Conservation (phyloP, 2,113 vertebrate species). For the Triplophysa tibetana region DNA sequence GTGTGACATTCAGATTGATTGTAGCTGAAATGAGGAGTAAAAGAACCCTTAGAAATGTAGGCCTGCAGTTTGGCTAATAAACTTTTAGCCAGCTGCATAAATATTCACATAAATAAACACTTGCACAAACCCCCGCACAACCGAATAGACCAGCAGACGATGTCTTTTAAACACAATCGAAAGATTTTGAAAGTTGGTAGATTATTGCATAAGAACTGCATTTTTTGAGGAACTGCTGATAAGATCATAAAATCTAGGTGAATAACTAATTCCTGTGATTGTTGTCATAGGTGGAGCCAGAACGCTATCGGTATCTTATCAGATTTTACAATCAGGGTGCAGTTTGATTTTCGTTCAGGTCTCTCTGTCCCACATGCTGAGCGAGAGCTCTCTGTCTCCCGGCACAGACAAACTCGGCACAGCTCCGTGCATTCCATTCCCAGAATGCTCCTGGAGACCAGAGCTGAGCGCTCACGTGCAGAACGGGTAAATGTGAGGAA, state of each 20-base stretch:
- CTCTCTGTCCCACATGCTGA: background rate
- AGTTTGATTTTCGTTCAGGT: slow-evolving; percentile 6
- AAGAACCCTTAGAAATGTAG: slow-evolving; percentile 10
- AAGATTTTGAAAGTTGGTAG: slow-evolving; percentile 1
- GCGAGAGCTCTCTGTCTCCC: background rate
- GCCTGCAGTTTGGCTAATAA: slow-evolving; percentile 32
- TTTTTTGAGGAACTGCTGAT: background rate
- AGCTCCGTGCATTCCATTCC: slow-evolving; percentile 40
- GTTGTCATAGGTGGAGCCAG: slow-evolving; percentile 1
- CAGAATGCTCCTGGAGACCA: slow-evolving; percentile 42
- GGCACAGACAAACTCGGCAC: background rate
- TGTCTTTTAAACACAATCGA: background rate
- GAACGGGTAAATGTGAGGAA: slow-evolving; percentile 21
- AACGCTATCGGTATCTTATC: slow-evolving; percentile 18
- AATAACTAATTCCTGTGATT: background rate
- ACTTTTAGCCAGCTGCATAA: slow-evolving; percentile 27
- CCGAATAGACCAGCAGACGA: background rate
- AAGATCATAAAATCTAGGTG: slow-evolving; percentile 5
- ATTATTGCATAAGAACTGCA: background rate
- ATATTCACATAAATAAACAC: slow-evolving; percentile 40
- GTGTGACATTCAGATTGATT: slow-evolving; percentile 19
- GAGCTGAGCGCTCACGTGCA: slow-evolving; percentile 7
- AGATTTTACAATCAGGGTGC: background rate
- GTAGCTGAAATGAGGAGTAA: slow-evolving; percentile 8
- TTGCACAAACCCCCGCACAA: background rate